Base-by-base conservation (phyloP, 2,888 invertebrate species). In the Melanargia galathea region DNA sequence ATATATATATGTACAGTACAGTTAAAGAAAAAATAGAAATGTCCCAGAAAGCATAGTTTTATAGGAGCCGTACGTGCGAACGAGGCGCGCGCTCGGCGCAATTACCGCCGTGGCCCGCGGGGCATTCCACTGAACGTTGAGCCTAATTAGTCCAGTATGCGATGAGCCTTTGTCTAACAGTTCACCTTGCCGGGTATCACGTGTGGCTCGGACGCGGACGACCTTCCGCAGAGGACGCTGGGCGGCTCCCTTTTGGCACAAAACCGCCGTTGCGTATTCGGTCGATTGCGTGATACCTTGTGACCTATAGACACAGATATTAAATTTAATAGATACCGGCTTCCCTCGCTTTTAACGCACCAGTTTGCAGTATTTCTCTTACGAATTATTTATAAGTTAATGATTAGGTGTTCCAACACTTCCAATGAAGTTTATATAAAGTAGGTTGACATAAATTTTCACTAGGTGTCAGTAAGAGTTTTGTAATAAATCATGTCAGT, bases 91-190 rank as follows among this genome's bases (percentile, higher is more conserved):
- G 77, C 75, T 79, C 77, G 77, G 77, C 75, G 81, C 86, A 84
- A 88, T 88, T 84, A 87, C 80, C 70, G 71, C 67, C 71, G 75
- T 75, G 76, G 81, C 87, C 85, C 75, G 79, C 80, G 85, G 87
- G 83, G 81, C 84, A 87, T 87, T 87, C 85, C 84, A 77, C 75
- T 75, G 76, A 75, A 74, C 79, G 83, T 75, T 75, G 77, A 77
- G 76, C 80, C 85, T 87, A 88, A 90, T 89, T 88, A 86, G 80
- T 77, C 76, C 80, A 81, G 76, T 79, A 72, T 74, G 77, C 80
- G 87, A 87, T 85, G 88, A 82, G 87, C 82, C 86, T 90, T 90
- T 88, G 89, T 90, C 86, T 87, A 87, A 86, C 84, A 83, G 80
- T 79, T 87, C 87, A 87, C 88, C 88, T 88, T 88, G 88, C 78